Evolutionary conservation across 1,140 invertebrate species (phyloP), one percentile per base, ranked within the genome.

Genomic region (Orussus abietinus): DNA sequence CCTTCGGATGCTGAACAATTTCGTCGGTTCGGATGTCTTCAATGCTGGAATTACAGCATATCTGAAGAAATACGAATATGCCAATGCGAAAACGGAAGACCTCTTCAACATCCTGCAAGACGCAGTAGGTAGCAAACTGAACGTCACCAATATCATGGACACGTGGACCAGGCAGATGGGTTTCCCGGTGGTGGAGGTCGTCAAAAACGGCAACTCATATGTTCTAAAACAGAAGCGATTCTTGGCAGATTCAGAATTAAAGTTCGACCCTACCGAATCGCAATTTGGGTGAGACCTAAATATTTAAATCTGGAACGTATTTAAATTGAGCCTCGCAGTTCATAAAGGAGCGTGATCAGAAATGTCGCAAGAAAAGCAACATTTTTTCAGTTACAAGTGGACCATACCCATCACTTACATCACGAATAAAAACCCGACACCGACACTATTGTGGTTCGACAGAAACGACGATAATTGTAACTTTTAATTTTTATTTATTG

Each of bases 111-210:
- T 80, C 47, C 55, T 85, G 63, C 72, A 86, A 74, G 51, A 71
- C 47, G 37, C 62, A 38, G 47, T 69, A 3, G 59, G 57, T 11
- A 46, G 62, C 12, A 55, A 68, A 13, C 57, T 79, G 9, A 75
- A 83, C 47, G 65, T 86, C 4, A 80, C 80, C 0, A 62, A 77
- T 11, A 85, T 96, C 31, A 90, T 97, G 87, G 82, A 92, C 50
- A 93, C 90, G 0, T 98, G 92, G 90, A 93, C 88, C 0, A 75
- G 80, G 22, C 93, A 97, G 74, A 95, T 90, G 85, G 93, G 93
- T 5, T 90, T 85, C 51, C 93, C 94, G 0, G 76, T 94, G 0
- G 69, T 96, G 0, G 80, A 72, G 2, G 81, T 90, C 2, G 69
- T 47, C 1, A 71, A 65, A 34, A 51, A 59, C 17, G 53, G 51